Base-by-base conservation (phyloP, 2,797 vertebrate species). In the Gymnopithys bicolor region DNA sequence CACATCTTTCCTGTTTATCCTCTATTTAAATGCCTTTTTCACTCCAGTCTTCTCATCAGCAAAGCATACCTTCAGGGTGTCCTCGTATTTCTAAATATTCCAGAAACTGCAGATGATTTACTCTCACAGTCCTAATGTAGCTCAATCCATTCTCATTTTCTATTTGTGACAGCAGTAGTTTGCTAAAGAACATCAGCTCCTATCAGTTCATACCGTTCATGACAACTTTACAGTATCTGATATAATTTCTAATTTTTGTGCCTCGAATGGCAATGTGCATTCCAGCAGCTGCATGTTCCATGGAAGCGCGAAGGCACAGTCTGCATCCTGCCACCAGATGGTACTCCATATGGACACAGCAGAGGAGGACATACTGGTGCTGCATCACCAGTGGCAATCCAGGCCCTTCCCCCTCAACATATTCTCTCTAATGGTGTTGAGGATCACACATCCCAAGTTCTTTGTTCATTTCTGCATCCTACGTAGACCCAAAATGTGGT, bases 251-350 rank as follows among this genome's bases (percentile, higher is more conserved):
- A 67, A 67, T 89, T 86, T 66, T 25, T 94, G 84, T 87, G 85
- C 88, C 93, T 84, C 4, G 10, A 79, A 89, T 52, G 78, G 85
- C 81, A 70, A 62, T 0, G 28, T 13, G 0, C 60, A 43, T 76
- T 86, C 90, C 84, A 21, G 94, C 96, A 96, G 93, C 93, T 95
- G 93, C 84, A 11, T 91, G 87, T 93, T 90, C 89, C 94, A 32
- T 79, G 90, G 92, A 96, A 87, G 93, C n/a, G 67, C 59, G 19
- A 94, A 95, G 91, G 87, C 95, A 90, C 89, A 90, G 96, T 3
- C 95, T 97, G 96, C 91, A 88, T 96, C 83, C 91, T 94, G 82
- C 84, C 85, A 91, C 32, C 96, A 97, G 96, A 97, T 96, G 96
- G 96, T 89, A 48, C 80, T 94, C 96, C 96, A 97, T 97, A 96